Percentiles rank a stretch among this genome's conserved stretches.
Conservation (phyloP, 2,797 vertebrate species). For the Champsocephalus esox region DNA sequence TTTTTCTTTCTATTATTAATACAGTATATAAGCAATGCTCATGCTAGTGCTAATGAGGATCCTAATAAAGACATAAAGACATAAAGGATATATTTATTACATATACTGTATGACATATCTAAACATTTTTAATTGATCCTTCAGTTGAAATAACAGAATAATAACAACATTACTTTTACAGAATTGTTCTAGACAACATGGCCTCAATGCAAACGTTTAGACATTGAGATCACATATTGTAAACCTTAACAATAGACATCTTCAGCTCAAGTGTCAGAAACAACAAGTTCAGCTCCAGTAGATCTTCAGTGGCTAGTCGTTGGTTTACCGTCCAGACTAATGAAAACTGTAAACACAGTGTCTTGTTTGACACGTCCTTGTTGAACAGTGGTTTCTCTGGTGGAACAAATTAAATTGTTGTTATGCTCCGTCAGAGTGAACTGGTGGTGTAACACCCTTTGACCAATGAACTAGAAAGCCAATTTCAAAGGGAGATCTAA, state of each 20-base stretch:
- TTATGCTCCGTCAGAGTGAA: slow-evolving; percentile 29
- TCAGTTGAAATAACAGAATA: background rate
- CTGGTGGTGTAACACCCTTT: slow-evolving; percentile 16
- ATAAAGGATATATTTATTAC: no score
- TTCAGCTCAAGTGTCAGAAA: no score
- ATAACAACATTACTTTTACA: background rate
- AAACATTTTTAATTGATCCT: background rate
- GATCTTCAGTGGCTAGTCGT: slow-evolving; percentile 6
- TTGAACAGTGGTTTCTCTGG: slow-evolving; percentile 32
- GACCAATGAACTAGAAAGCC: slow-evolving; percentile 40
- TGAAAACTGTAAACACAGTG: slow-evolving; percentile 19
- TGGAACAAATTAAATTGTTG: slow-evolving; percentile 68
- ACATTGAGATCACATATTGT: background rate
- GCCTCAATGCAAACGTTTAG: background rate
- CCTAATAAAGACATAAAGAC: no score
- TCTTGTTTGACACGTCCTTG: slow-evolving; percentile 47
- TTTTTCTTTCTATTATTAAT: background rate
- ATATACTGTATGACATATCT: background rate
- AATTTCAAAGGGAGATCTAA: slow-evolving; percentile 58
- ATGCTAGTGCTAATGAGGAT: no score
- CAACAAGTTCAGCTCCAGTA: no score
- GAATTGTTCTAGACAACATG: background rate
- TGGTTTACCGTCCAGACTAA: background rate
- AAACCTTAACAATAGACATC: background rate
- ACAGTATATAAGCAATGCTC: no score